phyloP scores from a whole-genome alignment of 64 coral and sea anemone genomes.

The Pachyseris speciosa region DNA sequence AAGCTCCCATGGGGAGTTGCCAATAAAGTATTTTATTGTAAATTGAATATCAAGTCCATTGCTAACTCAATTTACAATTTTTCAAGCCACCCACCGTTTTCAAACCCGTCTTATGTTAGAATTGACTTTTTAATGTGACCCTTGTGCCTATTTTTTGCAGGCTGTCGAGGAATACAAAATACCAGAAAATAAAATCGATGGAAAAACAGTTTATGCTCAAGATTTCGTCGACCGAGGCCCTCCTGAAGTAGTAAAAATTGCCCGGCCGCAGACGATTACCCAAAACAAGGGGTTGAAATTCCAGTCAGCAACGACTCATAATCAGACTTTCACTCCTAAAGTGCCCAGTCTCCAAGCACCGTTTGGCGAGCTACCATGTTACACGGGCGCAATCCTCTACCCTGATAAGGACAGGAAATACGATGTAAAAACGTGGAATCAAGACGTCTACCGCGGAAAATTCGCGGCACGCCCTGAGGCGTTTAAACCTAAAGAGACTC shows the following conservation, averaged over 20 bases:
- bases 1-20: too few species aligned
- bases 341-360: constrained; percentile 60
- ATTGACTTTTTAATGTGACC: too few species aligned
- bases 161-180: constrained; percentile 66
- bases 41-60: too few species aligned
- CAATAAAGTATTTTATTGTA: too few species aligned
- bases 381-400: constrained; percentile 90
- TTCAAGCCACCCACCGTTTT: too few species aligned
- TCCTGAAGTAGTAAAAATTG: constrained; percentile 59
- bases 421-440: constrained; percentile 86
- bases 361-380: constrained; percentile 85
- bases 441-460: constrained; percentile 93
- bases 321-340: constrained; percentile 79
- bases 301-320: constrained; percentile 86
- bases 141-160: constrained; percentile 22
- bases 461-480: constrained; percentile 70
- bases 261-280: constrained; percentile 75
- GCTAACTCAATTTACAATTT: too few species aligned
- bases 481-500: constrained; percentile 48
- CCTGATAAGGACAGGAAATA: constrained; percentile 67
- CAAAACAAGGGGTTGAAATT: constrained; percentile 72
- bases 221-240: constrained; percentile 77
- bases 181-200: constrained; percentile 83
- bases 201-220: constrained; percentile 75
- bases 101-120: too few species aligned